Evolutionary conservation across 2,113 vertebrate genomes (phyloP), one percentile per base, ranked within the genome.

Genomic region (Formicarius rufipectus): DNA sequence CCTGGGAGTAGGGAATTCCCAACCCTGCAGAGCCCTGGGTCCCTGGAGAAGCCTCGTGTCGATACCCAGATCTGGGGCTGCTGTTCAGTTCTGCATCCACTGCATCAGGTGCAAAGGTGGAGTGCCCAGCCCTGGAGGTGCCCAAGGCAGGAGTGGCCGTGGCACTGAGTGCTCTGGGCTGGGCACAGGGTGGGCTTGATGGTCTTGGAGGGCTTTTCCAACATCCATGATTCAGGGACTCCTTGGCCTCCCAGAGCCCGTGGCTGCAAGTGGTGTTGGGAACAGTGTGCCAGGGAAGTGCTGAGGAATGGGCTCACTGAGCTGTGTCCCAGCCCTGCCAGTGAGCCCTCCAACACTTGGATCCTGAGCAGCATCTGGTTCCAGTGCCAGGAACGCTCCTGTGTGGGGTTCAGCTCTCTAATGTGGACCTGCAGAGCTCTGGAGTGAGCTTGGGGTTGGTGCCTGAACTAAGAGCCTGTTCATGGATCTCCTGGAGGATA

Each of bases 51-150:
- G 24, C 33, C 59, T 60, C n/a, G 0, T 25, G 37, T 33, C 9
- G 14, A 3, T 21, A 5, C 4, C 11, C 2, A 1, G 24, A 15
- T 9, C 49, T 1, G 11, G 45, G 63, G 1, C 9, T 58, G 44
- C 75, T 37, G 13, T 33, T 72, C 42, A 31, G 14, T 4, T 53
- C 50, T 63, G 21, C 39, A 5, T 42, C 52, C 19, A 4, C 44
- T 39, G 23, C 84, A 14, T 42, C 37, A 37, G 72, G 42, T 17
- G 18, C 72, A 39, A 6, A 25, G n/a, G n/a, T 33, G 56, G 59
- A n/a, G 45, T 40, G 6, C 12, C 1, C 30, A 7, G 19, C 75
- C 30, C 75, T 52, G 60, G 47, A 27, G 47, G 59, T 28, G 47
- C 7, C 75, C 75, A 0, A 16, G 59, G 45, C 40, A 40, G 4